Evolutionary conservation across 1,140 invertebrate species (phyloP).

Genomic region (Nasonia longicornis): DNA sequence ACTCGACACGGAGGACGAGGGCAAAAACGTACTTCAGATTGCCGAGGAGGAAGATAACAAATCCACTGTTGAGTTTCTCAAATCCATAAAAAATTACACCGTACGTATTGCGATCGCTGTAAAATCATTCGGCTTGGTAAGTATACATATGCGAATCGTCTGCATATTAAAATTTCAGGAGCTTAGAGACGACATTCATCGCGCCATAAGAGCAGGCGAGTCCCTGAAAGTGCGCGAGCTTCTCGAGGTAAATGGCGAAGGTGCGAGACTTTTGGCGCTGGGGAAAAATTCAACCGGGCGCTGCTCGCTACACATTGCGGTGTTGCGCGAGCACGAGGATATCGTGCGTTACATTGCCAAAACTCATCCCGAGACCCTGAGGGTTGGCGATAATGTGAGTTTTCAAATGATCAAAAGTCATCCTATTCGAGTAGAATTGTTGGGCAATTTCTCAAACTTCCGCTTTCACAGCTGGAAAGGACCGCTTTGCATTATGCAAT

Average conservation of each 20-base stretch:
- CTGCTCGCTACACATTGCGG: slow-evolving; percentile 84
- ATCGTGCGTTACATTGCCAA: slow-evolving; percentile 81
- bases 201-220: slow-evolving; percentile 78
- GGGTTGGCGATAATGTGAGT: slow-evolving; percentile 87
- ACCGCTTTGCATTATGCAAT: slow-evolving; percentile 90
- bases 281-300: slow-evolving; percentile 81
- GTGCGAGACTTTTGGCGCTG: slow-evolving; percentile 76
- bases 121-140: not conserved
- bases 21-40: slow-evolving; percentile 77
- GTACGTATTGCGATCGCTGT: slow-evolving; percentile 65
- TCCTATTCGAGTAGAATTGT: not conserved
- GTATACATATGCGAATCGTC: not conserved
- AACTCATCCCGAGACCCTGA: slow-evolving; percentile 78
- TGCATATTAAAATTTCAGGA: slow-evolving; percentile 68
- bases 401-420: not conserved
- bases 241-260: slow-evolving; percentile 70
- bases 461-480: slow-evolving; percentile 78
- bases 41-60: slow-evolving; percentile 75
- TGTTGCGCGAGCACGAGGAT: slow-evolving; percentile 82
- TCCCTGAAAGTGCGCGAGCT: slow-evolving; percentile 73
- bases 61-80: slow-evolving; percentile 75
- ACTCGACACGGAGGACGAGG: slow-evolving; percentile 80
- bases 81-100: slow-evolving; percentile 79
- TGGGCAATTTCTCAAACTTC: not conserved
- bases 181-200: slow-evolving; percentile 81